A percentile compares a stretch with the other conserved stretches of the same genome.
These are phyloP conservation scores for Brachyrhaphis roseni DNA, from an alignment of 2,797 vertebrate species.

Conservation along the genomic window DNA sequence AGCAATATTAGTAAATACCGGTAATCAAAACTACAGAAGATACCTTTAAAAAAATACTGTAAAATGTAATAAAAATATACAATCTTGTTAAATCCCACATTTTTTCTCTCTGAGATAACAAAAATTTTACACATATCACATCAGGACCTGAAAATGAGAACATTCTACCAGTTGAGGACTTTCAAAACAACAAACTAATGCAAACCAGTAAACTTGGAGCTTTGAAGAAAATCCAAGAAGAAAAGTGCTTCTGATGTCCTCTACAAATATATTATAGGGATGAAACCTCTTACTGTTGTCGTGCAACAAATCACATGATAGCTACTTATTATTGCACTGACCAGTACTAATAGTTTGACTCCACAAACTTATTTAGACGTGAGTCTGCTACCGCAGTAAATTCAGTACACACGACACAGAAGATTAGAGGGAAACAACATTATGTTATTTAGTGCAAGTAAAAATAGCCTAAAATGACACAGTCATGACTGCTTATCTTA, in stretches of 20 bases:
- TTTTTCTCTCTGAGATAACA: background rate
- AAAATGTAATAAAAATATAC: background rate
- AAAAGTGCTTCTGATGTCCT: background rate
- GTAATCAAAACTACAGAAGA: background rate
- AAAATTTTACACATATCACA: background rate
- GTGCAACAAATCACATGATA: background rate
- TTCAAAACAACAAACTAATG: background rate
- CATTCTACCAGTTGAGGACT: background rate
- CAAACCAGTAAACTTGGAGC: background rate
- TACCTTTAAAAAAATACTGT: background rate
- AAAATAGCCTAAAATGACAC: background rate
- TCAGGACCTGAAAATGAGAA: background rate
- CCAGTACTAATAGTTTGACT: background rate
- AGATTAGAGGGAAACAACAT: background rate
- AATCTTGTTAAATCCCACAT: background rate
- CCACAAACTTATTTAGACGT: background rate
- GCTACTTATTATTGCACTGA: background rate
- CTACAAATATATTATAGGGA: background rate
- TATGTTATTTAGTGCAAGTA: background rate
- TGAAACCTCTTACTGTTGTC: background rate
- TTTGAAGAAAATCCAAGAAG: background rate
- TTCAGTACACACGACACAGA: background rate
- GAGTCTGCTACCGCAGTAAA: background rate
- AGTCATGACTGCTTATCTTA: constrained; percentile 1
- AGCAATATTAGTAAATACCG: background rate